phyloP scores from a whole-genome alignment of 2,797 vertebrate species.

The Pseudomugil tenellus region DNA sequence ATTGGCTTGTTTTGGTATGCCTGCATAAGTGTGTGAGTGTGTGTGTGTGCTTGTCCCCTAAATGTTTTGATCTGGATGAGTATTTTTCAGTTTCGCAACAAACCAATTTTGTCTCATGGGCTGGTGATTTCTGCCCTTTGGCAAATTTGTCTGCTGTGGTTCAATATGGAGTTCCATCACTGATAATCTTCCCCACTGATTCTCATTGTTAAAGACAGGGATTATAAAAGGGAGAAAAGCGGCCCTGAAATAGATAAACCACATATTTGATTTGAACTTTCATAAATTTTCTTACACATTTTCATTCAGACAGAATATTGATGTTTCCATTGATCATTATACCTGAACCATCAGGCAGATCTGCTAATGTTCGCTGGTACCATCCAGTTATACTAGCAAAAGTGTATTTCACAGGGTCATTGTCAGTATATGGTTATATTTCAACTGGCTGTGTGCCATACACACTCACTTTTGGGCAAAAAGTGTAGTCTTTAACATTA shows the following conservation, averaged over 20 bases:
- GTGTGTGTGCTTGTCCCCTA: constrained; percentile 39
- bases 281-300: neutral
- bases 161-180: constrained; percentile 57
- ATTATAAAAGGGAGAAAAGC: constrained; percentile 31
- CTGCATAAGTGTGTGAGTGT: constrained; percentile 3
- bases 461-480: constrained; percentile 6
- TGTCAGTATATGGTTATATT: constrained; percentile 14
- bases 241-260: constrained; percentile 16
- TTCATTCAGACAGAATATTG: constrained; percentile 4
- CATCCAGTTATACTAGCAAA: constrained; percentile 11
- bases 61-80: constrained; percentile 52
- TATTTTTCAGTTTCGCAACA: constrained; percentile 52
- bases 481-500: constrained; percentile 10
- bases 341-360: constrained; percentile 1
- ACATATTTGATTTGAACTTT: neutral
- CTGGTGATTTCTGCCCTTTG: constrained; percentile 51
- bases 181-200: constrained; percentile 48
- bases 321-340: constrained; percentile 5
- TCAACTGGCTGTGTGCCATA: constrained; percentile 21
- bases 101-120: constrained; percentile 38
- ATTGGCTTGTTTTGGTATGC: constrained; percentile 42
- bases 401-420: neutral
- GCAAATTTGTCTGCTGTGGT: constrained; percentile 56
- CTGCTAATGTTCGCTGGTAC: constrained; percentile 5
- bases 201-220: constrained; percentile 44